These are phyloP conservation scores for Nilaparvata lugens DNA, from an alignment of 1,140 invertebrate species.

Conservation along the genomic window DNA sequence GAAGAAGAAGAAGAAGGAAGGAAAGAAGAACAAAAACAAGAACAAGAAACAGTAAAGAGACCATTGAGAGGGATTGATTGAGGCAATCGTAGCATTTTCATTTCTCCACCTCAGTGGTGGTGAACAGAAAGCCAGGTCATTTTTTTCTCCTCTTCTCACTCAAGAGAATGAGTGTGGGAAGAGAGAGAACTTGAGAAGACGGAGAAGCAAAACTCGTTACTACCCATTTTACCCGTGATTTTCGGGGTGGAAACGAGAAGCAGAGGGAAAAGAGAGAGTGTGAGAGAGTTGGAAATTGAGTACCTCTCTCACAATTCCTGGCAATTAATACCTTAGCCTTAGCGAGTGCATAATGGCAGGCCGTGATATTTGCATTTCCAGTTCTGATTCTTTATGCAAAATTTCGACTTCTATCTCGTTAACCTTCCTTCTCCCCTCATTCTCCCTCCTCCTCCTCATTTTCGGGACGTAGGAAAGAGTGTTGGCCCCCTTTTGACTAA, in stretches of 20 bases:
- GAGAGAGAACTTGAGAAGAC: too few relatives aligned
- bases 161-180: too few relatives aligned
- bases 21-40: too few relatives aligned
- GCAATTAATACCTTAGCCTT: neutral
- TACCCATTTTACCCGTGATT: too few relatives aligned
- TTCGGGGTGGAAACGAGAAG: neutral
- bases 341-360: neutral
- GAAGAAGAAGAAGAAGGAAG: too few relatives aligned
- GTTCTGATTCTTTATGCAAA: slow-evolving; percentile 5
- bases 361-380: slow-evolving; percentile 3
- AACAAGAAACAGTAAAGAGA: too few relatives aligned
- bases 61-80: too few relatives aligned
- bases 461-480: neutral
- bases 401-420: neutral
- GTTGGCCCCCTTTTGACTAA: neutral
- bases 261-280: neutral
- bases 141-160: too few relatives aligned
- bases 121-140: too few relatives aligned
- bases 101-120: too few relatives aligned
- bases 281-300: neutral
- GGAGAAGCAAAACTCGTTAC: too few relatives aligned
- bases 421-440: neutral
- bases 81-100: too few relatives aligned
- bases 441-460: neutral
- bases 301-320: neutral